Percentiles rank a stretch among this genome's conserved stretches.
Conservation (phyloP, 2,888 invertebrate genomes). For the Tenodera sinensis region DNA sequence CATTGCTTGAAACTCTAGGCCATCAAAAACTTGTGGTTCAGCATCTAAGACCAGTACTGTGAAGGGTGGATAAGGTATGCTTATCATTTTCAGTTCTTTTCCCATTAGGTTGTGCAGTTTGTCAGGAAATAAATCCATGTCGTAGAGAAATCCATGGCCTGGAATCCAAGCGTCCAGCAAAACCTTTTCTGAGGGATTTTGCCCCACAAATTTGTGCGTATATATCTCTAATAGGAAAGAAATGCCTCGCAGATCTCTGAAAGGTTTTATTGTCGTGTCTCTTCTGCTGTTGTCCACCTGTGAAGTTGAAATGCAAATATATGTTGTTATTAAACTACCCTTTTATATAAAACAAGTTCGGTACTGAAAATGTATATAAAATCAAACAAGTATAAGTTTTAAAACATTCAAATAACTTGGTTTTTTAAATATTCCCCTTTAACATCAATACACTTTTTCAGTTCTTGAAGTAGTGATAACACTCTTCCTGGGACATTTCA, state of each 20-base stretch:
- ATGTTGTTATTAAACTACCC: no score
- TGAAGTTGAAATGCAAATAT: background rate
- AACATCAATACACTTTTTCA: no score
- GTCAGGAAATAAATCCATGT: conserved; percentile 49
- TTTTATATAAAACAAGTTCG: no score
- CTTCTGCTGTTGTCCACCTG: background rate
- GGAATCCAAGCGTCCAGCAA: conserved; percentile 48
- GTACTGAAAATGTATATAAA: no score
- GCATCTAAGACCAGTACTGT: conserved; percentile 40
- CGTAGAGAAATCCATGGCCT: conserved; percentile 40
- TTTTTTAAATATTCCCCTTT: no score
- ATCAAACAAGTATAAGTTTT: no score
- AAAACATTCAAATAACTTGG: no score
- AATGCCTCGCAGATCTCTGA: conserved; percentile 47
- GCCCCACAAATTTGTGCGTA: background rate
- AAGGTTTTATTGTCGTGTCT: conserved; percentile 39
- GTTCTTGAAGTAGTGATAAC: no score
- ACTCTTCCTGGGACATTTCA: no score
- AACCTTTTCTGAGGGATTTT: background rate
- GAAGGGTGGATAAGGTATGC: conserved; percentile 60
- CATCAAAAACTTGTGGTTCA: conserved; percentile 19
- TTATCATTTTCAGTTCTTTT: conserved; percentile 50
- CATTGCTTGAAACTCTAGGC: conserved; percentile 50
- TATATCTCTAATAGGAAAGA: conserved; percentile 36
- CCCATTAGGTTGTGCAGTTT: conserved; percentile 49